A percentile compares a stretch with the other conserved stretches of the same genome.
These are phyloP conservation scores for Piscicola geometra DNA, from an alignment of 2,888 invertebrate genomes.

Conservation along the genomic window DNA sequence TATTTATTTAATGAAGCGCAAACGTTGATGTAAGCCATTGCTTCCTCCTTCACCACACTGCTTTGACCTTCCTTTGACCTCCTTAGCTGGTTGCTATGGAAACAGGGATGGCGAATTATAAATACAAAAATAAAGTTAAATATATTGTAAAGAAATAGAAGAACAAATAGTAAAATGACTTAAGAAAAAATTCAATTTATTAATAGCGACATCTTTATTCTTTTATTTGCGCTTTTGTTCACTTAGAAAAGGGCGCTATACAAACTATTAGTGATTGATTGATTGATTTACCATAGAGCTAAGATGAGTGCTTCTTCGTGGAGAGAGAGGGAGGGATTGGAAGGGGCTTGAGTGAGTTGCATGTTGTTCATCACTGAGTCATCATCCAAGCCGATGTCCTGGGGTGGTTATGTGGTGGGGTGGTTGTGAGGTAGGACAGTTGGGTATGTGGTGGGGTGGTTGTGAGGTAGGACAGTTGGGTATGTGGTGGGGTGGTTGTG, in stretches of 20 bases:
- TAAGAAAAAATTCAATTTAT: too few relatives aligned
- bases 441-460: too few relatives aligned
- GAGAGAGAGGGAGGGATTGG: constrained; percentile 14
- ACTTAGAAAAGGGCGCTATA: constrained; percentile 10
- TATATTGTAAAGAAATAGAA: too few relatives aligned
- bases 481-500: too few relatives aligned
- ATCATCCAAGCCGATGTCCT: constrained; percentile 71
- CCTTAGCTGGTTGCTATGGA: constrained; percentile 66
- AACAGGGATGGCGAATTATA: constrained; percentile 30
- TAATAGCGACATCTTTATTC: too few relatives aligned
- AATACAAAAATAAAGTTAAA: too few relatives aligned
- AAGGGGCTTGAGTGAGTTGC: background rate
- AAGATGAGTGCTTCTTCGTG: constrained; percentile 68
- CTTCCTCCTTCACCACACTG: constrained; percentile 74
- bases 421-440: too few relatives aligned
- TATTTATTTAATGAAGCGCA: constrained; percentile 42
- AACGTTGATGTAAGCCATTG: constrained; percentile 67
- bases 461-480: background rate
- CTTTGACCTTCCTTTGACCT: constrained; percentile 70
- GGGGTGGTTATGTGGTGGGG: background rate
- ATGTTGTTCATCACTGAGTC: constrained; percentile 73
- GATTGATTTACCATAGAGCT: constrained; percentile 71
- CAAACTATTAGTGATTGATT: too few relatives aligned
- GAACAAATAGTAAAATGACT: too few relatives aligned
- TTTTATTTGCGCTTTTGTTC: too few relatives aligned